These are phyloP conservation scores for Todiramphus chloris DNA, from an alignment of 2,113 vertebrate genomes.

Conservation along the genomic window DNA sequence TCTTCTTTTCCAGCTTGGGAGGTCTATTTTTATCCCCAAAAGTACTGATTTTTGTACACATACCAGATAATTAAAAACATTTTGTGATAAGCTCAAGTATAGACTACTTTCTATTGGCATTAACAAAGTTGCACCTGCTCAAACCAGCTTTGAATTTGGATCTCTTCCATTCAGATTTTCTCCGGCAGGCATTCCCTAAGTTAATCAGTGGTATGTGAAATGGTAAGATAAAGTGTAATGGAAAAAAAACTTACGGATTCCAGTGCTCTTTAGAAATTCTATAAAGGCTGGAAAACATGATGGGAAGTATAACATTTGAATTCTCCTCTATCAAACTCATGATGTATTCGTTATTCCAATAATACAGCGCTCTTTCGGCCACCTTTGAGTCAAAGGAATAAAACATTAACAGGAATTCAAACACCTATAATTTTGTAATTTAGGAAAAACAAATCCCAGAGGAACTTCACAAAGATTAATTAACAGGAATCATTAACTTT, in stretches of 20 bases:
- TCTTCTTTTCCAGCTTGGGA: background rate
- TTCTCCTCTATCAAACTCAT: conserved; percentile 99
- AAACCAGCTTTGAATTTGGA: background rate
- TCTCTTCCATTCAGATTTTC: background rate
- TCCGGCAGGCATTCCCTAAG: background rate
- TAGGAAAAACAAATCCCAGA: background rate
- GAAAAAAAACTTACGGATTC: conserved; percentile 91
- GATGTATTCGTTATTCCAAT: conserved; percentile 99
- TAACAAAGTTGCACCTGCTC: background rate
- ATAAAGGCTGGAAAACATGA: conserved; percentile 99
- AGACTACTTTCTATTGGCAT: background rate
- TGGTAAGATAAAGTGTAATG: background rate
- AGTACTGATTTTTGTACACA: conserved; percentile 10
- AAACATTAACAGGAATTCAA: conserved; percentile 13
- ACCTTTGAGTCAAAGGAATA: conserved; percentile 78
- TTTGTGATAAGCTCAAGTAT: background rate
- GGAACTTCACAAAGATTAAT: background rate
- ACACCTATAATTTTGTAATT: background rate
- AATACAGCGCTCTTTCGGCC: conserved; percentile 96
- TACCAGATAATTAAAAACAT: conserved; percentile 31
- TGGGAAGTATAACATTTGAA: conserved; percentile 98
- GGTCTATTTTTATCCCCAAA: conserved; percentile 22
- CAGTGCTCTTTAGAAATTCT: conserved; percentile 99
- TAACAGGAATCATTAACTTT: background rate
- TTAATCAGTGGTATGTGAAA: background rate